These are phyloP conservation scores for Cyphomyrmex costatus DNA, from an alignment of 1,140 invertebrate species.

Conservation along the genomic window DNA sequence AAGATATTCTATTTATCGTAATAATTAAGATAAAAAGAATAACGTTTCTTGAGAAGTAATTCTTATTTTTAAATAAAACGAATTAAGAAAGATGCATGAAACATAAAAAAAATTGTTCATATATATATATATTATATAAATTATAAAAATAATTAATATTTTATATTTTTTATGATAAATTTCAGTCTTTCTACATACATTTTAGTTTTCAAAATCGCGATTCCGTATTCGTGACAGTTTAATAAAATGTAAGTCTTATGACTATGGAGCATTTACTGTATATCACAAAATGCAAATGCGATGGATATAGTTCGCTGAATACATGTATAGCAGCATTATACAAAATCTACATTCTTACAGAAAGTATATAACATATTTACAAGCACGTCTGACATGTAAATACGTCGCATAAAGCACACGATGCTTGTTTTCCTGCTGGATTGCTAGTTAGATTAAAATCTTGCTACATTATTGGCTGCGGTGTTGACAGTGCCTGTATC, in stretches of 20 bases:
- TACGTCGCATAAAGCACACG: conserved; percentile 12
- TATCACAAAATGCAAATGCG: conserved; percentile 54
- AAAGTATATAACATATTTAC: conserved; percentile 61
- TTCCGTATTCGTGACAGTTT: not conserved
- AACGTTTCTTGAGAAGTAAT: not conserved
- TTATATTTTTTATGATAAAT: not conserved
- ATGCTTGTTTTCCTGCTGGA: too few relatives aligned
- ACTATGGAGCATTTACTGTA: conserved; percentile 35
- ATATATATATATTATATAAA: conserved; percentile 3
- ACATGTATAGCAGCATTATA: conserved; percentile 26
- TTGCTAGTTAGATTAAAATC: too few relatives aligned
- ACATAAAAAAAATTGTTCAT: not conserved
- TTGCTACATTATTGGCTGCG: too few relatives aligned
- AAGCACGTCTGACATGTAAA: not conserved
- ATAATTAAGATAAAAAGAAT: not conserved
- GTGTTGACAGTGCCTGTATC: too few relatives aligned
- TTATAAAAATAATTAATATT: conserved; percentile 17
- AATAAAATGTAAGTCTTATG: not conserved
- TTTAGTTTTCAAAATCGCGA: not conserved
- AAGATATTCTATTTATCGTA: not conserved
- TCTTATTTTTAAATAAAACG: conserved; percentile 3
- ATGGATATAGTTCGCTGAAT: not conserved
- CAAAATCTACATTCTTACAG: conserved; percentile 51
- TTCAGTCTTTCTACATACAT: not conserved
- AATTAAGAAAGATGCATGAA: not conserved